Evolutionary conservation across 2,113 vertebrate genomes (phyloP), one percentile per base, ranked within the genome.

Genomic region (Laticauda colubrina): DNA sequence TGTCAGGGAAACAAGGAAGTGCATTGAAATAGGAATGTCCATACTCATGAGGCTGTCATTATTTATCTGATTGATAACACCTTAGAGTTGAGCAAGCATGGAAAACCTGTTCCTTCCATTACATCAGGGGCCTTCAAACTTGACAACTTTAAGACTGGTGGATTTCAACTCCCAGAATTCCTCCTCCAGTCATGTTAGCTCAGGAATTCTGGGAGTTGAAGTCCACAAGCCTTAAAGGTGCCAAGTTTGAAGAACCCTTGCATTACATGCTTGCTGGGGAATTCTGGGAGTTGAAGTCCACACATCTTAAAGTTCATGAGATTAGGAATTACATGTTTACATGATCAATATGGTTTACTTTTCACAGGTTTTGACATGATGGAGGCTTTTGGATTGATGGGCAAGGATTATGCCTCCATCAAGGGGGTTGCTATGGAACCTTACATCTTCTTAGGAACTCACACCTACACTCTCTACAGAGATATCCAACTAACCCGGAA

Each of bases 341-440:
- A 34, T 39, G n/a, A 81, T 81, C 2, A 20, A 39, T 39, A 81
- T 81, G 34, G 56, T 64, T 55, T 64, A 2, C 86, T 59, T 89
- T 51, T 59, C 26, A 54, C 93, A 99, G 99, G 99, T 14, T 99
- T 99, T 75, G 97, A 99, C 96, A 98, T 99, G 98, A 99, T 99
- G 99, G 98, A 97, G 24, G 98, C 97, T 2, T 99, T 99, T 53
- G 98, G 99, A 93, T 97, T 99, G 86, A 98, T 98, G 3, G 97
- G 96, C 93, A 97, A 95, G 90, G 98, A 98, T 45, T 98, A 99
- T 0, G 97, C 98, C 10, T 98, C 98, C 0, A 92, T 99, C 85
- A 98, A 98, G 6, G 99, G 99, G 0, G 98, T 99, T 14, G 97
- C 98, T 4, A 98, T 98, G 85, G 98, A 99, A 56, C 97, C 98